phyloP scores from a whole-genome alignment of 2,888 invertebrate genomes.

The Andrena minutula region DNA sequence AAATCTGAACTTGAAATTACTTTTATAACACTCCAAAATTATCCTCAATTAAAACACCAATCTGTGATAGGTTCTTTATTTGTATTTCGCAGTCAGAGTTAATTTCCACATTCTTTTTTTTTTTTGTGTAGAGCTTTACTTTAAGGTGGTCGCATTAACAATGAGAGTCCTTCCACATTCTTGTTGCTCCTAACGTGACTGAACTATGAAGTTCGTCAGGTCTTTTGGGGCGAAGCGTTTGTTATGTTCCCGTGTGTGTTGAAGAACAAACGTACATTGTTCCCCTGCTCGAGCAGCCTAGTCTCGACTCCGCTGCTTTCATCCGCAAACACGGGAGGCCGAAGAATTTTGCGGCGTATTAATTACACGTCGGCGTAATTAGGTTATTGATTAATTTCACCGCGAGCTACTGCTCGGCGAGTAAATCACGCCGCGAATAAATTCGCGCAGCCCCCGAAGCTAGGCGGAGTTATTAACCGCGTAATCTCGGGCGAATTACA shows the following conservation, averaged over 20 bases:
- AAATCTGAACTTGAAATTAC: not conserved
- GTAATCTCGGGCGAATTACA: not conserved
- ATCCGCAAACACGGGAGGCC: not conserved
- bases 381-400: slow-evolving; percentile 36
- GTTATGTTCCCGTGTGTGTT: not conserved
- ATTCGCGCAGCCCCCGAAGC: not conserved
- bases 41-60: not conserved
- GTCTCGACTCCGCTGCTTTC: not conserved
- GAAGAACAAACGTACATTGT: not conserved
- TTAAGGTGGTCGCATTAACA: too few species aligned
- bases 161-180: too few species aligned
- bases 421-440: slow-evolving; percentile 19
- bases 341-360: slow-evolving; percentile 33
- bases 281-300: not conserved
- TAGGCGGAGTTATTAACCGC: slow-evolving; percentile 18
- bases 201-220: not conserved
- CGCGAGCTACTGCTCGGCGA: not conserved
- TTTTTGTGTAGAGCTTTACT: too few species aligned
- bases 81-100: not conserved
- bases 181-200: not conserved
- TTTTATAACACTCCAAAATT: not conserved
- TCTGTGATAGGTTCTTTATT: not conserved
- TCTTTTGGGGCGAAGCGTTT: not conserved
- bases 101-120: not conserved
- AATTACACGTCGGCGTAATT: slow-evolving; percentile 37